phyloP scores from a whole-genome alignment of 2,113 vertebrate species.

The Hippocampus mohnikei region DNA sequence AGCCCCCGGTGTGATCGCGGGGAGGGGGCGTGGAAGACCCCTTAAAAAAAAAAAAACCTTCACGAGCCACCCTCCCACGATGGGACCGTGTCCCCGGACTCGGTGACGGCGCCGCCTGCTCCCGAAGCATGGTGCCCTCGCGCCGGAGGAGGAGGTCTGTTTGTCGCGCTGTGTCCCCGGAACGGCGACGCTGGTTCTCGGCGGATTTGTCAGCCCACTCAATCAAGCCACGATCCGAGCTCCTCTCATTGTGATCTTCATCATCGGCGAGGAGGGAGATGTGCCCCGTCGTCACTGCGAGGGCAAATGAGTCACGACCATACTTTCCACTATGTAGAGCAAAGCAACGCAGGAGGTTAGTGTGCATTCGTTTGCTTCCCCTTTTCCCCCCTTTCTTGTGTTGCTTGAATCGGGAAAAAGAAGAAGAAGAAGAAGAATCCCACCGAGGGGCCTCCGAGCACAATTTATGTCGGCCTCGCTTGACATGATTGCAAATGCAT shows the following conservation, averaged over 20 bases:
- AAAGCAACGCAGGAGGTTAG: constrained; percentile 64
- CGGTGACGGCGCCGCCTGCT: constrained; percentile 47
- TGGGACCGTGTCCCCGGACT: constrained; percentile 42
- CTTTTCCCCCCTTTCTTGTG: not conserved
- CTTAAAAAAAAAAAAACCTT: not conserved
- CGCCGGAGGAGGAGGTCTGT: constrained; percentile 53
- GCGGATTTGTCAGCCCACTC: constrained; percentile 66
- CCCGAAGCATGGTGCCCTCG: constrained; percentile 70
- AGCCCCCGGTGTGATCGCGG: constrained; percentile 64
- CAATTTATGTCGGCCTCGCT: constrained; percentile 23
- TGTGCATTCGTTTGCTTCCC: constrained; percentile 13
- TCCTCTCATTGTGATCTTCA: constrained; percentile 55
- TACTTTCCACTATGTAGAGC: constrained; percentile 70
- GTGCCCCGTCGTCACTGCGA: constrained; percentile 62
- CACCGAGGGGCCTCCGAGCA: constrained; percentile 34
- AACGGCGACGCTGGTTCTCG: constrained; percentile 61
- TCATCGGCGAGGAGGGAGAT: constrained; percentile 60
- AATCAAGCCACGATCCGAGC: constrained; percentile 62
- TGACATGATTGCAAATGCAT: constrained; percentile 25
- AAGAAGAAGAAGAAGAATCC: constrained; percentile 2
- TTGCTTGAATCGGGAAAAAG: constrained; percentile 13
- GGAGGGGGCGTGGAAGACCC: constrained; percentile 44
- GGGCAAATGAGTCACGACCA: constrained; percentile 71
- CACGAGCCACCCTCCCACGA: constrained; percentile 42
- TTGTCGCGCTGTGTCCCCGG: constrained; percentile 57